Percentiles rank a stretch among this genome's conserved stretches.
These are phyloP conservation scores for Trissolcus brochymenae DNA, from an alignment of 2,888 invertebrate genomes.

Conservation along the genomic window DNA sequence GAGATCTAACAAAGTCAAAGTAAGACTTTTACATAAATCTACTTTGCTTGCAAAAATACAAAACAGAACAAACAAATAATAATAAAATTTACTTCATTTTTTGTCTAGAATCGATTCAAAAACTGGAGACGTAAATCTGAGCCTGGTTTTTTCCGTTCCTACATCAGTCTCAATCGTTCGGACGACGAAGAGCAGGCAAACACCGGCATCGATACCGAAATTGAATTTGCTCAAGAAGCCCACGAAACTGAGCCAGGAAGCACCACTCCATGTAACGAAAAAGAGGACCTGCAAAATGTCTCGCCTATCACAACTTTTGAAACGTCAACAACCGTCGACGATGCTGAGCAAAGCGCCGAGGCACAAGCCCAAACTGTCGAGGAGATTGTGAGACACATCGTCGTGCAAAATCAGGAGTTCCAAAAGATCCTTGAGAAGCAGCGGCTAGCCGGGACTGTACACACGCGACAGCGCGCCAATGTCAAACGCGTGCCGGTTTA, in stretches of 20 bases:
- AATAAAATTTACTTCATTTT: neutral
- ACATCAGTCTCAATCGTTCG: constrained; percentile 70
- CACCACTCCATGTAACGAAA: constrained; percentile 71
- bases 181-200: constrained; percentile 68
- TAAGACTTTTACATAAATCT: constrained; percentile 29
- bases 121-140: constrained; percentile 86
- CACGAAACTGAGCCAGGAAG: constrained; percentile 27
- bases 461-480: constrained; percentile 78
- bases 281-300: constrained; percentile 68
- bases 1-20: constrained; percentile 72
- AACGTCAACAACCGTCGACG: neutral
- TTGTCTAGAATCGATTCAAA: constrained; percentile 77
- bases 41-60: neutral
- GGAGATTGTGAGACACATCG: constrained; percentile 87
- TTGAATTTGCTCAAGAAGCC: constrained; percentile 60
- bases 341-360: constrained; percentile 53
- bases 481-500: constrained; percentile 78
- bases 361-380: constrained; percentile 79
- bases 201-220: constrained; percentile 23
- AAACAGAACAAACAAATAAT: neutral
- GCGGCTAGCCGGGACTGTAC: constrained; percentile 78
- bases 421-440: constrained; percentile 87
- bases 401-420: constrained; percentile 90
- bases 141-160: constrained; percentile 79
- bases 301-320: constrained; percentile 7